phyloP scores from a whole-genome alignment of 2,113 vertebrate genomes.

The Tenrec ecaudatus region DNA sequence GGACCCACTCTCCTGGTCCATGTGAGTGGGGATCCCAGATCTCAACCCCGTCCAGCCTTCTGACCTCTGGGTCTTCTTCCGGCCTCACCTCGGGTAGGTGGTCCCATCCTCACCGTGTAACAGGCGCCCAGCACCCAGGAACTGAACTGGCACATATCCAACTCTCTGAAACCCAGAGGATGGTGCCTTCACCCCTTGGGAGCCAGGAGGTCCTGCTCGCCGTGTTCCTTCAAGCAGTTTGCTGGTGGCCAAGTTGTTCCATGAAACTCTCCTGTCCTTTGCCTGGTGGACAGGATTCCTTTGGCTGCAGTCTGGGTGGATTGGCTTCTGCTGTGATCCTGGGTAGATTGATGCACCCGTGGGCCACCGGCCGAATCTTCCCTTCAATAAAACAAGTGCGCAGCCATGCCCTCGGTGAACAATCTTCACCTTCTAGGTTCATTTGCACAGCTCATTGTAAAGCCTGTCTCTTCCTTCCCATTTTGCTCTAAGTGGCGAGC shows the following conservation, averaged over 20 bases:
- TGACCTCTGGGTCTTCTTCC: too few species aligned
- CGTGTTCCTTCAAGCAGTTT: not conserved
- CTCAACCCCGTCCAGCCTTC: too few species aligned
- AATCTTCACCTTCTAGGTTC: not conserved
- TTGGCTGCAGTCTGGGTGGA: not conserved
- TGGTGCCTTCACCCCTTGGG: not conserved
- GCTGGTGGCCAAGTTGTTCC: not conserved
- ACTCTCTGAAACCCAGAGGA: not conserved
- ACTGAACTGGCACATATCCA: not conserved
- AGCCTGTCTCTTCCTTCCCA: not conserved
- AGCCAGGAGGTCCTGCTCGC: too few species aligned
- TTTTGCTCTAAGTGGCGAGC: not conserved
- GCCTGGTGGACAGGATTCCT: not conserved
- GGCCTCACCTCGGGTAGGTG: too few species aligned
- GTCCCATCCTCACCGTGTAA: too few species aligned
- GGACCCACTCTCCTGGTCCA: too few species aligned
- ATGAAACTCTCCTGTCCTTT: not conserved
- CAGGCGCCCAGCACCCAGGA: not conserved
- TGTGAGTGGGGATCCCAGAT: too few species aligned
- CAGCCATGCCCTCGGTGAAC: not conserved
- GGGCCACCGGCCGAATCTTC: not conserved
- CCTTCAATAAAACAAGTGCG: not conserved
- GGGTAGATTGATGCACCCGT: not conserved
- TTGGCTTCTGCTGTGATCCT: too few species aligned
- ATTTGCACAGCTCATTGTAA: not conserved